Evolutionary conservation across 2,113 vertebrate genomes (phyloP), one percentile per base, ranked within the genome.

Genomic region (Megalops atlanticus): DNA sequence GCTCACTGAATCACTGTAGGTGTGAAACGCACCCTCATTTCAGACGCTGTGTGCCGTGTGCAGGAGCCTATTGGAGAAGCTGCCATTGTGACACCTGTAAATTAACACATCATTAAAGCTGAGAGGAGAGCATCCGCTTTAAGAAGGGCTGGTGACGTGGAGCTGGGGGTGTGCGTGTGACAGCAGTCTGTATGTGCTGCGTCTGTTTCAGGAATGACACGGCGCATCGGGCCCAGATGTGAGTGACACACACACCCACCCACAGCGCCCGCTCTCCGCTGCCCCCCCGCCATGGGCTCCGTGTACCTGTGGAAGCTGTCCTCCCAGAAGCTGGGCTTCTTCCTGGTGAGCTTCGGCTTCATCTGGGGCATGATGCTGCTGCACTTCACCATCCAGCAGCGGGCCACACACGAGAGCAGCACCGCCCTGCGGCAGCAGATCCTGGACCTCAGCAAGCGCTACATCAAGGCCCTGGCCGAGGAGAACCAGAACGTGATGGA

Each of bases 291-390:
- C 89, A 98, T 98, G 97, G 97, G 95, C 78, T 89, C 95, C 47
- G 96, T 94, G 54, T 94, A 95, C 92, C 92, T 97, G 69, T 99
- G 98, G 98, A 99, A 98, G 90, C 91, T 99, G 83, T 99, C 98
- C 0, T 98, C 98, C 84, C 98, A 99, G 92, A 99, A 99, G 92
- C 95, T 99, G 3, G 98, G 98, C 85, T 98, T 99, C 88, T 98
- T 99, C 87, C 92, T 99, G 45, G 98, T 99, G 91, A 96, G 97
- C 93, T 99, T 99, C 68, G 98, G 98, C 80, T 99, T 99, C 91
- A 99, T 99, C 91, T 99, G 98, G 98, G 98, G 98, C 74, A 99
- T 99, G 98, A 99, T 99, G 98, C 95, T 99, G 84, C 93, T 99
- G 74, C 98, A 99, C 90, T 99, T 99, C 88, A 99, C 98, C 86